Evolutionary conservation across 2,797 vertebrate genomes (phyloP), one percentile per base, ranked within the genome.

Genomic region (Diceros bicornis): DNA sequence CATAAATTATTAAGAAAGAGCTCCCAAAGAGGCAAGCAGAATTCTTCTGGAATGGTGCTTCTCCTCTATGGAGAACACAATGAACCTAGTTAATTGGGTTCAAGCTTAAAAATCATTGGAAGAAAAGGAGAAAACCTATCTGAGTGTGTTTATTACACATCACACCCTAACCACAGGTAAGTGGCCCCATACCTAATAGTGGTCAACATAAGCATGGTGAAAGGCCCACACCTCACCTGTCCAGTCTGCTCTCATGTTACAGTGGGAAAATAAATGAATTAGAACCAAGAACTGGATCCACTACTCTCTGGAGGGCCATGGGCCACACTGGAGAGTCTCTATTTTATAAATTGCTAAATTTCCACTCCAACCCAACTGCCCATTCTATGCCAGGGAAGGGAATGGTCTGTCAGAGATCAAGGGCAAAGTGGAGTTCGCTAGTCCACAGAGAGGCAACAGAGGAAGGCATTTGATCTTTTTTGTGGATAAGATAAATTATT

Each of bases 121-220:
- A 74, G 10, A 50, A 37, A 78, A 94, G 27, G 18, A 78, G 9
- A 29, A 74, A 69, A n/a, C 3, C 27, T 57, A 2, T 34, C 4
- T 85, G 47, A 7, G 7, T 66, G 7, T 59, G 3, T 44, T 44
- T 13, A 18, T 74, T 13, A 25, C 4, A 84, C 7, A 3, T n/a
- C 12, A 7, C 6, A 32, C 11, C 14, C 1, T 75, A 69, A 57
- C n/a, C 7, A 1, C 18, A 66, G 10, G 21, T 16, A 3, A 6
- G 6, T 1, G 16, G 21, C 6, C n/a, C 0, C 3, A 1, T 41
- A 2, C 12, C 10, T 47, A 16, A 34, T 23, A 41, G 5, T 23
- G 44, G 41, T 37, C 47, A 21, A 50, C 2, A 10, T 61, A 13
- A 10, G 32, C 10, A 23, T 2, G 6, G 32, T 0, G 11, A 62